Evolutionary conservation across 2,113 vertebrate species (phyloP), one percentile per base, ranked within the genome.

Genomic region (Ovis canadensis): DNA sequence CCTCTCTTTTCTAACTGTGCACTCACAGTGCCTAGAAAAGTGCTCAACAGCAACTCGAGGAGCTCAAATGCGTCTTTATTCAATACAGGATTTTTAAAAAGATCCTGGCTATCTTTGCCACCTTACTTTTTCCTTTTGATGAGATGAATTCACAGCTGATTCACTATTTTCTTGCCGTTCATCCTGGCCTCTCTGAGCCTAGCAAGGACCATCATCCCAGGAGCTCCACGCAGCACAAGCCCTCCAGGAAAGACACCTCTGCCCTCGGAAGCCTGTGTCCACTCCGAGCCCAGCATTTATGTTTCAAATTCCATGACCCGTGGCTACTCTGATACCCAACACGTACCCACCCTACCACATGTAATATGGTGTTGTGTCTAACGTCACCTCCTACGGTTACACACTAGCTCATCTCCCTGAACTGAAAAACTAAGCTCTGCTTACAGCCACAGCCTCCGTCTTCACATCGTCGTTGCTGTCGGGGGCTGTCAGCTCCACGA

Each of bases 381-480:
- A 29, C 36, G 67, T 21, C n/a, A 77, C 14, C 25, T 78, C 43
- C 50, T 71, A 45, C 57, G 11, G n/a, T 40, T 43, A 87, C 16
- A 36, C 17, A 45, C 10, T 33, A 19, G 64, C 2, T n/a, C 74
- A 45, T 7, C 50, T 59, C 52, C 36, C 52, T 78, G 43, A 86
- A 59, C 0, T 29, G 59, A 77, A 82, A 94, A 62, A n/a, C 3
- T 6, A 8, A 11, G 16, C 40, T 54, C 36, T 95, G 99, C 99
- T 99, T 97, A 99, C 99, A 88, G 99, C 99, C 98, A 99, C 99
- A 0, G 99, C 99, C 96, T 99, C 99, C 0, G 99, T 99, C 97
- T 99, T 99, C 91, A 99, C 99, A 9, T 99, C 99, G 0, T 99
- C 99, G 0, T 99, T 99, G 98, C 99, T 99, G 96, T 99, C 99